These are phyloP conservation scores for Oncorhynchus masou DNA, from an alignment of 2,113 vertebrate species.

Conservation along the genomic window DNA sequence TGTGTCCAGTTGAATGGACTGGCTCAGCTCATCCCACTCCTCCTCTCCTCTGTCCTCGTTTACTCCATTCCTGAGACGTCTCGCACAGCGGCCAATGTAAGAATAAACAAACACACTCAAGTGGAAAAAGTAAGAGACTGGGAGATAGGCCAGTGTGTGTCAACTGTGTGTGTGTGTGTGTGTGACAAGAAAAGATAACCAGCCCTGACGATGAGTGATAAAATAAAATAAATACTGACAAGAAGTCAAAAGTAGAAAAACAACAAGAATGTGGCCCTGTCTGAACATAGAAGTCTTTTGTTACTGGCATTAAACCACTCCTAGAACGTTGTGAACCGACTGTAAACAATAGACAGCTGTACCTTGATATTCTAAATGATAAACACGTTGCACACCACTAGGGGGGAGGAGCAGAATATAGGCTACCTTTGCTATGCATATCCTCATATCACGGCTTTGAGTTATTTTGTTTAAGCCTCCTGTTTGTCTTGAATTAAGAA, in stretches of 20 bases:
- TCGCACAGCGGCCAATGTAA: not conserved
- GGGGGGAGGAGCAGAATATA: too few relatives aligned
- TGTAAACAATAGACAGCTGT: too few relatives aligned
- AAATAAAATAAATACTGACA: not conserved
- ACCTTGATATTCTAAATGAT: too few relatives aligned
- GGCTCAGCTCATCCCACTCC: not conserved
- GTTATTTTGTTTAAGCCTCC: too few relatives aligned
- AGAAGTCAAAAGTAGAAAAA: not conserved
- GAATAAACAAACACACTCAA: not conserved
- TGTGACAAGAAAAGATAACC: not conserved
- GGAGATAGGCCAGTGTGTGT: not conserved
- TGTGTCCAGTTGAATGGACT: not conserved
- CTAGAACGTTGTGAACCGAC: too few relatives aligned
- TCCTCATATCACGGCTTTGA: too few relatives aligned
- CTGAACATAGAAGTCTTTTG: too few relatives aligned
- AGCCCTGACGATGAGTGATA: not conserved
- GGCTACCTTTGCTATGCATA: too few relatives aligned
- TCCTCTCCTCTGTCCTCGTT: not conserved
- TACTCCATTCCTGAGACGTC: not conserved
- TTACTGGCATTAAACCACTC: too few relatives aligned
- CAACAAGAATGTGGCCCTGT: not conserved
- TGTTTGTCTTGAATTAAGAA: too few relatives aligned
- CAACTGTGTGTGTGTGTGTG: not conserved
- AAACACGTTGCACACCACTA: too few relatives aligned
- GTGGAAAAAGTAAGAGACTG: not conserved